phyloP scores from a whole-genome alignment of 1,140 invertebrate genomes.

The Aleiodes sp. region DNA sequence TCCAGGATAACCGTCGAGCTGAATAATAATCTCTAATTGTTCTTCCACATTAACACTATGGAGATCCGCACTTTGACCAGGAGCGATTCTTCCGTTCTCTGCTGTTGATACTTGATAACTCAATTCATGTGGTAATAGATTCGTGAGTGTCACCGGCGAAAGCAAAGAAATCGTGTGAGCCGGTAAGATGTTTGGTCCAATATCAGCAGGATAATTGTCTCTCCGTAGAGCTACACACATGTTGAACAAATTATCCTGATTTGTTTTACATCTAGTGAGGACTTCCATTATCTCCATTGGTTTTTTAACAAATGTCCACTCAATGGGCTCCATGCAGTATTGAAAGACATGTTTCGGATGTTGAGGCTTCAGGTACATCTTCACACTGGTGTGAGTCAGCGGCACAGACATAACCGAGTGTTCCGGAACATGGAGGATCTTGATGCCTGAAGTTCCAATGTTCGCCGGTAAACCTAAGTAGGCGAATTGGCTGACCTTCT shows the following conservation, averaged over 20 bases:
- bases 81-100: constrained; percentile 70
- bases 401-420: constrained; percentile 71
- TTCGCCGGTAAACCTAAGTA: constrained; percentile 13
- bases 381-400: constrained; percentile 70
- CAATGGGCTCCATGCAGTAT: constrained; percentile 72
- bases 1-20: constrained; percentile 84
- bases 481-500: constrained; percentile 64
- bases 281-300: constrained; percentile 69
- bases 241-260: constrained; percentile 64
- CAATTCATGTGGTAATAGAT: constrained; percentile 80
- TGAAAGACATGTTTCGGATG: constrained; percentile 62
- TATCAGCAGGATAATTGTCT: constrained; percentile 82
- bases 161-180: constrained; percentile 87
- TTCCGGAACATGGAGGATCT: constrained; percentile 57
- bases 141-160: constrained; percentile 83
- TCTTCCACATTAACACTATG: constrained; percentile 70
- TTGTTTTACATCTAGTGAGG: constrained; percentile 57
- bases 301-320: constrained; percentile 73
- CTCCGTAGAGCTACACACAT: constrained; percentile 82
- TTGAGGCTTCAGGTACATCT: constrained; percentile 71
- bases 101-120: constrained; percentile 69
- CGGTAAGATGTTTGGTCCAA: constrained; percentile 68
- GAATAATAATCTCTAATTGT: constrained; percentile 76
- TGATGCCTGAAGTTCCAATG: constrained; percentile 34
- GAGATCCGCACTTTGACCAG: constrained; percentile 68